A percentile compares a stretch with the other conserved stretches of the same genome.
Conservation (phyloP, 1,140 invertebrate genomes). For the Heliothis subflexa region DNA sequence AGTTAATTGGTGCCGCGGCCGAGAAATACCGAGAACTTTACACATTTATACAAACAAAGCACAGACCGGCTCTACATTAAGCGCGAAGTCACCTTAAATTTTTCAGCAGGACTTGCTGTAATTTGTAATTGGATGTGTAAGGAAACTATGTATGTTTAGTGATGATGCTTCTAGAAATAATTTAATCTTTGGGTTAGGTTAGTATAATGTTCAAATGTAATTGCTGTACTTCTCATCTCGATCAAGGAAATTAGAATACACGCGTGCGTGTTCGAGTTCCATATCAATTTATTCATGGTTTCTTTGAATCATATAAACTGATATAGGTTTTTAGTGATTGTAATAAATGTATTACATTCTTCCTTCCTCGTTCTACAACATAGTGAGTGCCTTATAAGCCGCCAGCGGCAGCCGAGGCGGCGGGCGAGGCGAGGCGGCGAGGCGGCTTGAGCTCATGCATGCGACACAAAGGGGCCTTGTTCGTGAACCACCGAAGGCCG, state of each 20-base stretch:
- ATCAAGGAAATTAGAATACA: not conserved
- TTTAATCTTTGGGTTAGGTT: not conserved
- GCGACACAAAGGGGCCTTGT: slow-evolving; percentile 77
- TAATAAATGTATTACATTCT: slow-evolving; percentile 40
- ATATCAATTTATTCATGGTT: slow-evolving; percentile 20
- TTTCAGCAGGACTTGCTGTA: slow-evolving; percentile 3
- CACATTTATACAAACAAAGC: slow-evolving; percentile 40
- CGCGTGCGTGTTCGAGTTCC: not conserved
- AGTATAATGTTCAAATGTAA: not conserved
- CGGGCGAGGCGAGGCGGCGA: slow-evolving; percentile 2
- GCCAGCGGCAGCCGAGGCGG: slow-evolving; percentile 1
- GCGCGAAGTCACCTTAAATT: not conserved
- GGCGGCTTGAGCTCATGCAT: slow-evolving; percentile 35
- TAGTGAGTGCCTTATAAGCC: slow-evolving; percentile 26
- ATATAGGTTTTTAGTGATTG: slow-evolving; percentile 20
- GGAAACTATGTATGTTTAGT: not conserved
- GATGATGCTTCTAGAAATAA: not conserved
- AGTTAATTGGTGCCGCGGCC: slow-evolving; percentile 55
- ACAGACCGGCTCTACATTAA: slow-evolving; percentile 5
- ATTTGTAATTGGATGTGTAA: slow-evolving; percentile 1
- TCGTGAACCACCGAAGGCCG: slow-evolving; percentile 80
- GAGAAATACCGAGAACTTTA: slow-evolving; percentile 41
- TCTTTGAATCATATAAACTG: slow-evolving; percentile 5
- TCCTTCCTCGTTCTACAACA: slow-evolving; percentile 48
- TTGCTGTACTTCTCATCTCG: slow-evolving; percentile 13